Evolutionary conservation across 2,888 invertebrate species (phyloP), one percentile per base, ranked within the genome.

Genomic region (Aspidiotus destructor): DNA sequence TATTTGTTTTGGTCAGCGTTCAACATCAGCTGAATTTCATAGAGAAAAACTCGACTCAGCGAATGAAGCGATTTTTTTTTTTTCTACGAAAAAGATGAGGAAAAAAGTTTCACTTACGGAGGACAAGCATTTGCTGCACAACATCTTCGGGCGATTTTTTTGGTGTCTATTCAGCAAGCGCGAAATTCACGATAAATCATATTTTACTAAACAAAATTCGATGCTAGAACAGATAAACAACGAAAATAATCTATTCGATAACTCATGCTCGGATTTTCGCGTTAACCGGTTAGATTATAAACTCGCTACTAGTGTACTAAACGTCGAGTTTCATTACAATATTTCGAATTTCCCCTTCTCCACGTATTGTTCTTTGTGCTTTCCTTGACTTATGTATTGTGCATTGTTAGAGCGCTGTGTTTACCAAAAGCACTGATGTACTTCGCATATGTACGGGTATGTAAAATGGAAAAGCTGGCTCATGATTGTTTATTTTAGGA

Each of bases 331-430:
- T 42, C 48, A 60, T 67, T 60, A 17, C 42, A 67, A 67, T 67
- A 58, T 67, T 67, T 60, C 60, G 48, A 67, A 67, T 42, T 67
- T 60, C 67, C 67, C 67, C 67, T 67, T 60, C 67, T 48, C 67
- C 28, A 28, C 41, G 60, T 48, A 17, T 28, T 40, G 41, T 44
- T 57, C 40, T 58, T 60, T 28, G 41, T 28, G 28, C 41, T 60
- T 17, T 60, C 28, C 17, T 16, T 57, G 57, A 17, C 57, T 17
- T 57, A 16, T 15, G 57, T 57, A 17, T 57, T 57, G 17, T 57
- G 16, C 10, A 57, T n/a, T 57, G 57, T n/a, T 57, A 11, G 17
- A 10, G 57, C 16, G 10, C 17, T 10, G 16, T n/a, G 17, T 57
- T 57, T 10, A 16, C 48, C 48, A n/a, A 48, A 48, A 28, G 28